These are phyloP conservation scores for Rugalucina vietnamica DNA, from an alignment of 2,888 invertebrate genomes.

Conservation along the genomic window DNA sequence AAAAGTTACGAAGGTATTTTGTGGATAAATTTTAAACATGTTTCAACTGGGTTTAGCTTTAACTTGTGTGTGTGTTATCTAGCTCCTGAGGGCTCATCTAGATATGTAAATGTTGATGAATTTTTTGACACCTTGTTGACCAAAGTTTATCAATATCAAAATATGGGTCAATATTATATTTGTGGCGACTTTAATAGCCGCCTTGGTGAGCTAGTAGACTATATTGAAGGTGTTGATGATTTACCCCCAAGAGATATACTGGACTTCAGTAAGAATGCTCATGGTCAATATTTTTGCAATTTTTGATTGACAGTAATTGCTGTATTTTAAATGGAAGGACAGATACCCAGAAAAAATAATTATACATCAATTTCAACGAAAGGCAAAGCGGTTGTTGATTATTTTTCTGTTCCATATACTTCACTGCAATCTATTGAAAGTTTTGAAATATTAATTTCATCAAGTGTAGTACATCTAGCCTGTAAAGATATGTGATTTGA, in stretches of 20 bases:
- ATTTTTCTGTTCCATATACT: not conserved
- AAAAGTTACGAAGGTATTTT: conserved; percentile 20
- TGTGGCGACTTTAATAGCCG: conserved; percentile 28
- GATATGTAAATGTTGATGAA: conserved; percentile 12
- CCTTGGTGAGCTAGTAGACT: conserved; percentile 16
- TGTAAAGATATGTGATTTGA: not conserved
- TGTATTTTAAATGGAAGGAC: conserved; percentile 14
- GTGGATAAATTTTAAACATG: conserved; percentile 24
- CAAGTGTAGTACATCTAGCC: not conserved
- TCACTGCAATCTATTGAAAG: not conserved
- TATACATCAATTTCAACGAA: not conserved
- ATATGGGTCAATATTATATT: conserved; percentile 12
- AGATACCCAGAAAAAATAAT: not conserved
- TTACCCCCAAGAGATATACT: conserved; percentile 10
- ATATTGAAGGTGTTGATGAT: conserved; percentile 21
- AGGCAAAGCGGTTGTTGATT: conserved; percentile 2
- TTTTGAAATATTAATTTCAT: not conserved
- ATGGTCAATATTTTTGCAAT: conserved; percentile 2
- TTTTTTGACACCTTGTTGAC: conserved; percentile 23
- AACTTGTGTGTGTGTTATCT: conserved; percentile 32
- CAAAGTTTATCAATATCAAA: conserved; percentile 24
- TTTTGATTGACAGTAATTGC: not conserved
- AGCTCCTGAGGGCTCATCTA: conserved; percentile 17
- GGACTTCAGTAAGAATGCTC: conserved; percentile 4
- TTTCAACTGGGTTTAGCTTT: not conserved